A percentile compares a stretch with the other conserved stretches of the same genome.
Conservation (phyloP, 2,888 invertebrate species). For the Cheilosia pagana region DNA sequence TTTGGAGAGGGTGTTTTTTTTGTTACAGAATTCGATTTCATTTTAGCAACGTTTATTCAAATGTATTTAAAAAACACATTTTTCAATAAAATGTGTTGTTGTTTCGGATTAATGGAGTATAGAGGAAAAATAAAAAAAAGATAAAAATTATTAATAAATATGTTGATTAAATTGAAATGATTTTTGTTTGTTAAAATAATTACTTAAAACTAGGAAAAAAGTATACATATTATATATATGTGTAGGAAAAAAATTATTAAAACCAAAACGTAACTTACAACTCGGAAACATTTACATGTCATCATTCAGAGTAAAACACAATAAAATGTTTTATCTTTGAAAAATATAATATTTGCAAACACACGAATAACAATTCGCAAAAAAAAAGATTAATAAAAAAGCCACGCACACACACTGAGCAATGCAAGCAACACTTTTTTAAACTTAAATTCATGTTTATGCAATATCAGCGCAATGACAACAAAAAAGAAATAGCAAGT, state of each 20-base stretch:
- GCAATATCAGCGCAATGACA: slow-evolving; percentile 31
- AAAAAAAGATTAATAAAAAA: slow-evolving; percentile 27
- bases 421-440: slow-evolving; percentile 57
- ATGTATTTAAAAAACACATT: slow-evolving; percentile 9
- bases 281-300: slow-evolving; percentile 55
- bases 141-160: slow-evolving; percentile 64
- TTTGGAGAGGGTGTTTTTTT: slow-evolving; percentile 22
- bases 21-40: slow-evolving; percentile 31
- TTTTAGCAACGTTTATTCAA: slow-evolving; percentile 13
- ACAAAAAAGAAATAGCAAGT: slow-evolving; percentile 25
- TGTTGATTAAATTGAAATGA: slow-evolving; percentile 34
- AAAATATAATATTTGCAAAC: slow-evolving; percentile 29
- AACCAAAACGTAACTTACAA: slow-evolving; percentile 51
- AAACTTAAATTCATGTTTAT: slow-evolving; percentile 17
- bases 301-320: slow-evolving; percentile 62
- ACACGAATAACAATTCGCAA: slow-evolving; percentile 30
- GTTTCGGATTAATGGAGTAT: slow-evolving; percentile 54
- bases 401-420: slow-evolving; percentile 57
- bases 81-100: slow-evolving; percentile 35
- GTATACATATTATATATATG: slow-evolving; percentile 28
- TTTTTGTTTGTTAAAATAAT: slow-evolving; percentile 42
- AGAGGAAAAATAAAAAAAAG: slow-evolving; percentile 51
- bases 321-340: neutral
- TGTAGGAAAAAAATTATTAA: slow-evolving; percentile 35
- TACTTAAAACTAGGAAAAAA: slow-evolving; percentile 59